phyloP scores from a whole-genome alignment of 2,888 invertebrate species.

The Eilema depressum region DNA sequence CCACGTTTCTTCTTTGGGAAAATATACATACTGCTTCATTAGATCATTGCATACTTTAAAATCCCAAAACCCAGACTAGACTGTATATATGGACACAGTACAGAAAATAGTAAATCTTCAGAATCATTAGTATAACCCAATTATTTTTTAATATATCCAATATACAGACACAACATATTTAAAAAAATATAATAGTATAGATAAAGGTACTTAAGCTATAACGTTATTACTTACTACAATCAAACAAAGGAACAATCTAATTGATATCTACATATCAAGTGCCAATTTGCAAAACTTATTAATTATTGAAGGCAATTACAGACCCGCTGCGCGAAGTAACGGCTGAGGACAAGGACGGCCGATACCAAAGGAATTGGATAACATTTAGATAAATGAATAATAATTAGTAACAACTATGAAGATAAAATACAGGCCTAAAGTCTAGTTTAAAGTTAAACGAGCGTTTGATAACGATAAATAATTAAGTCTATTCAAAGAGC shows the following conservation, averaged over 20 bases:
- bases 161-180: no score
- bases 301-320: slow-evolving; percentile 1
- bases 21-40: no score
- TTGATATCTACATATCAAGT: slow-evolving; percentile 1
- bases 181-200: no score
- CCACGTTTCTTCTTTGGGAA: no score
- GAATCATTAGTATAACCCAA: no score
- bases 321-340: neutral
- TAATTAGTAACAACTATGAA: neutral
- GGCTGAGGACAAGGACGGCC: neutral
- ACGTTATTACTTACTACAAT: no score
- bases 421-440: neutral
- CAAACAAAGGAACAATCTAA: neutral
- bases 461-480: neutral
- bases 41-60: no score
- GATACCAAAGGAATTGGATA: neutral
- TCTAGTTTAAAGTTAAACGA: neutral
- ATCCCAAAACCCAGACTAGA: no score
- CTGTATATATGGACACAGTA: no score
- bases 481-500: neutral
- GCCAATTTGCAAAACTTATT: neutral
- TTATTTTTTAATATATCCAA: no score
- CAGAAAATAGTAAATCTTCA: no score
- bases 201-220: neutral
- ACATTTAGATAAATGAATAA: slow-evolving; percentile 3